Evolutionary conservation across 2,797 vertebrate species (phyloP).

Genomic region (Brachyrhaphis roseni): DNA sequence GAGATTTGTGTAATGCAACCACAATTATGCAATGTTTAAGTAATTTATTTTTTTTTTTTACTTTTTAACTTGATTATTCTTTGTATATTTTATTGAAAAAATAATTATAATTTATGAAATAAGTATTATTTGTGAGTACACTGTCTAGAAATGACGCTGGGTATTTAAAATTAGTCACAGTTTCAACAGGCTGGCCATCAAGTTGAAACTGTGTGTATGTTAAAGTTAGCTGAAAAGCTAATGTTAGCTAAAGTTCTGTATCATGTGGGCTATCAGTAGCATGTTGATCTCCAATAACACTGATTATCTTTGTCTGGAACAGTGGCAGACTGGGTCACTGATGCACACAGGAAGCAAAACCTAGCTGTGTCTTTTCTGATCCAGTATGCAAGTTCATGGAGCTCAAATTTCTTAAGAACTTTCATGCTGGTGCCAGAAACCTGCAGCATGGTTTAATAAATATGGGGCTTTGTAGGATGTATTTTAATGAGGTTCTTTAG

Average conservation of each 20-base stretch:
- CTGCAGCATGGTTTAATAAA: neutral
- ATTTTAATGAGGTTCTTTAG: conserved; percentile 16
- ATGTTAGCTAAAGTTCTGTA: too few relatives aligned
- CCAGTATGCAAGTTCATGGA: neutral
- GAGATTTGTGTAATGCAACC: neutral
- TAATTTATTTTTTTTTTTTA: neutral
- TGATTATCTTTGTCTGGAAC: neutral
- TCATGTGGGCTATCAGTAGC: too few relatives aligned
- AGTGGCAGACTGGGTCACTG: neutral
- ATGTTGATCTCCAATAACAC: neutral
- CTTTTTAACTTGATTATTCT: neutral
- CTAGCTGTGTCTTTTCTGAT: neutral
- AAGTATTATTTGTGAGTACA: neutral
- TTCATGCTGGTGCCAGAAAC: neutral
- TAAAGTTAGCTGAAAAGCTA: too few relatives aligned
- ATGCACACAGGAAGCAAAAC: neutral
- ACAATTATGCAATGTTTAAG: neutral
- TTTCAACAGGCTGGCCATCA: too few relatives aligned
- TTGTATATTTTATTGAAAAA: neutral
- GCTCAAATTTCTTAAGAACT: neutral
- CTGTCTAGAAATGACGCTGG: too few relatives aligned
- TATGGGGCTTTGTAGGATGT: neutral
- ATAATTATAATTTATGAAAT: neutral
- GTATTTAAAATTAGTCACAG: neutral
- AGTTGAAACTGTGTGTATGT: too few relatives aligned